Percentiles rank a stretch among this genome's conserved stretches.
Evolutionary conservation across 2,113 vertebrate genomes (phyloP).

Genomic region (Nibea albiflora): DNA sequence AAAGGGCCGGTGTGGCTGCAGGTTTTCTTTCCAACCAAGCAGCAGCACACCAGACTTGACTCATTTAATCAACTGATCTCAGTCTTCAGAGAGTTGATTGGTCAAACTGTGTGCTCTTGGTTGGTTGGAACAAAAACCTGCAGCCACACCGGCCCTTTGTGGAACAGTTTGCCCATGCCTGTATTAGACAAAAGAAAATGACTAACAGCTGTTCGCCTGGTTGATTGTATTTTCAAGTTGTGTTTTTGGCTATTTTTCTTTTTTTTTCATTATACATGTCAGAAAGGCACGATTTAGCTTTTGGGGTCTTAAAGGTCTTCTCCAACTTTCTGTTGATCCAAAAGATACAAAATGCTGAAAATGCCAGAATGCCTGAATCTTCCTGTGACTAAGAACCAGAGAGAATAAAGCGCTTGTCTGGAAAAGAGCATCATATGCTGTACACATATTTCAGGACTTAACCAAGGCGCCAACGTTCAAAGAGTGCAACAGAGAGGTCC

Average conservation of each 20-base stretch:
- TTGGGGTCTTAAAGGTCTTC: background rate
- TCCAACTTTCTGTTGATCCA: background rate
- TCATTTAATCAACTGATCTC: no score
- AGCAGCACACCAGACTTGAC: no score
- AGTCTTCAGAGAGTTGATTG: no score
- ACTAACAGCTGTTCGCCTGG: background rate
- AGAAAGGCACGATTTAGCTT: background rate
- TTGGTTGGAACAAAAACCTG: no score
- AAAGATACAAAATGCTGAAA: background rate
- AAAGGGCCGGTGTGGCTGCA: no score
- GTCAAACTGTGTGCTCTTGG: no score
- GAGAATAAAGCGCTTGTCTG: background rate
- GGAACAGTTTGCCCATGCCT: no score
- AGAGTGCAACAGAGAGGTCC: background rate
- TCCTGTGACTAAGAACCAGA: background rate
- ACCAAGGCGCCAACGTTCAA: background rate
- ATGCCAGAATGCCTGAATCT: background rate
- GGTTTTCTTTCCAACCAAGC: no score
- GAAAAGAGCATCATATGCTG: background rate
- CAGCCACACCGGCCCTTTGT: no score
- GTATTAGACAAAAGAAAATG: background rate
- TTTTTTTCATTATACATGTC: background rate
- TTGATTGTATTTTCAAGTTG: background rate
- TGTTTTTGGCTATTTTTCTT: background rate
- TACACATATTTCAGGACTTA: background rate